These are phyloP conservation scores for Lamellibrachia columna DNA, from an alignment of 2,888 invertebrate genomes.

Conservation along the genomic window DNA sequence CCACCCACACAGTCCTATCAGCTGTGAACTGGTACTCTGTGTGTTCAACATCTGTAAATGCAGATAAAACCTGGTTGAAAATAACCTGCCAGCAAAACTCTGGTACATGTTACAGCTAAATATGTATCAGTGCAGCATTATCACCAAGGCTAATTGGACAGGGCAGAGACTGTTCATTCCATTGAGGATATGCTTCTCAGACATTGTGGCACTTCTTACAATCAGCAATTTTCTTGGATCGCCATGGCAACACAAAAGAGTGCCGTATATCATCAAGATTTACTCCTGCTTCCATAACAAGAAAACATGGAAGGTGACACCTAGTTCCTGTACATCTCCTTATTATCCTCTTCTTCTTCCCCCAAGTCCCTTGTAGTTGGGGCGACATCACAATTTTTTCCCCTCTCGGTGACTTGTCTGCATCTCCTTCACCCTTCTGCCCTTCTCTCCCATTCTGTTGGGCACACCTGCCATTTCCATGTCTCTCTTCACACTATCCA, in stretches of 20 bases:
- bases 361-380: no score
- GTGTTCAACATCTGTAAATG: neutral
- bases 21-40: neutral
- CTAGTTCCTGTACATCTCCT: no score
- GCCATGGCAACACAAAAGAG: neutral
- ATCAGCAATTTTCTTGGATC: neutral
- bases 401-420: no score
- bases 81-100: neutral
- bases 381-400: no score
- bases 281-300: neutral
- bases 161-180: neutral
- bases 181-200: neutral
- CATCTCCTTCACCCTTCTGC: no score
- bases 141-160: neutral
- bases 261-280: neutral
- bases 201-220: neutral
- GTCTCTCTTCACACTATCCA: no score
- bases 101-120: neutral
- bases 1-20: neutral
- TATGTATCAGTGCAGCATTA: neutral
- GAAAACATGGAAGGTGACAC: no score
- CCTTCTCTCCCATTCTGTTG: no score
- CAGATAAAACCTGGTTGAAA: neutral
- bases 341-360: no score
- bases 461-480: no score